Conservation (phyloP, 2,113 vertebrate species). For the Myiozetetes cayanensis region DNA sequence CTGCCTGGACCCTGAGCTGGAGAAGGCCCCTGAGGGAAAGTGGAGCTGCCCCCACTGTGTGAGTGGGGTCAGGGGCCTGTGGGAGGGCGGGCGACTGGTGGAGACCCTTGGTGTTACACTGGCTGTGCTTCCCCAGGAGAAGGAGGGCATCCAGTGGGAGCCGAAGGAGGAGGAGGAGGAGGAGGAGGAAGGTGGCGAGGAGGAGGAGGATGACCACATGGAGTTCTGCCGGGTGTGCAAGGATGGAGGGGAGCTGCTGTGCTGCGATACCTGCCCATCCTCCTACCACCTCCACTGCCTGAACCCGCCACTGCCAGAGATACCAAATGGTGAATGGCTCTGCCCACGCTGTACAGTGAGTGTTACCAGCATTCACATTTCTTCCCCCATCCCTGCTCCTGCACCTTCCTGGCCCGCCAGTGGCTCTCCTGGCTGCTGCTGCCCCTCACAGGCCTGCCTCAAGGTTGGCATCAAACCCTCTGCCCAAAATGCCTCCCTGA, state of each 20-base stretch:
- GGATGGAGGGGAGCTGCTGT: slow-evolving; percentile 79
- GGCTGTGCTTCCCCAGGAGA: slow-evolving; percentile 81
- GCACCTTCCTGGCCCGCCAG: background rate
- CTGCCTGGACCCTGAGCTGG: slow-evolving; percentile 94
- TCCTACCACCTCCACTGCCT: slow-evolving; percentile 96
- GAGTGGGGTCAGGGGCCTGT: slow-evolving; percentile 24
- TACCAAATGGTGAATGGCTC: slow-evolving; percentile 98
- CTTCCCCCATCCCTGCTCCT: background rate
- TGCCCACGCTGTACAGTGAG: slow-evolving; percentile 98
- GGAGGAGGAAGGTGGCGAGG: slow-evolving; percentile 84
- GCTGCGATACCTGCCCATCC: slow-evolving; percentile 58
- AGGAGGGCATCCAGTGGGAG: slow-evolving; percentile 99
- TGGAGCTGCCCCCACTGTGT: slow-evolving; percentile 99
- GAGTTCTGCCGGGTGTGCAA: slow-evolving; percentile 98
- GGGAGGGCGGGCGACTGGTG: accelerated
- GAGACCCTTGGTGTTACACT: background rate
- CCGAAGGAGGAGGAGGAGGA: slow-evolving; percentile 92
- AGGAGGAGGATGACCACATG: slow-evolving; percentile 99
- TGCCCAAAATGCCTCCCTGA: background rate
- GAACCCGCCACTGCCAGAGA: slow-evolving; percentile 95
- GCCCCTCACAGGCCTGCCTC: background rate
- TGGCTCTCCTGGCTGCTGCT: background rate
- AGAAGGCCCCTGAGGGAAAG: slow-evolving; percentile 95
- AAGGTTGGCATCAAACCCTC: accelerated
- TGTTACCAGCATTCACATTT: slow-evolving; percentile 30